phyloP scores from a whole-genome alignment of 2,888 invertebrate species.

The Brachycybe producta region DNA sequence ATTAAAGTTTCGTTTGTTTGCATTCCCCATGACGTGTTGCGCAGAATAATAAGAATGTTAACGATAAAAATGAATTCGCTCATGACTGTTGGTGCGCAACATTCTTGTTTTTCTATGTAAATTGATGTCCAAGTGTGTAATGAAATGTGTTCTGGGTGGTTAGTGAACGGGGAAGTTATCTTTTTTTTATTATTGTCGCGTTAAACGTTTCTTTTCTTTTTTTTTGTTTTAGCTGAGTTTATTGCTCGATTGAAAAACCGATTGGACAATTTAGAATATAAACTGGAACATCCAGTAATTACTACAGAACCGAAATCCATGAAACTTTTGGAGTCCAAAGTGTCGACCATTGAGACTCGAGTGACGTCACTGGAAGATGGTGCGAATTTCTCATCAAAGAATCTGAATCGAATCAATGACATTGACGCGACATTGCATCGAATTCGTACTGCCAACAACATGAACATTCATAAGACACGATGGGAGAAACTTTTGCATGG shows the following conservation, averaged over 20 bases:
- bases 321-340: conserved; percentile 14
- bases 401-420: background rate
- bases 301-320: background rate
- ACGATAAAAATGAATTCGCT: too few relatives aligned
- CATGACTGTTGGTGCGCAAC: too few relatives aligned
- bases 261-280: conserved; percentile 5
- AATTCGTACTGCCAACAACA: conserved; percentile 12
- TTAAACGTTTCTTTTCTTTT: background rate
- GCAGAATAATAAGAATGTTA: too few relatives aligned
- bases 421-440: conserved; percentile 18
- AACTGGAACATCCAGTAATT: background rate
- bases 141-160: too few relatives aligned
- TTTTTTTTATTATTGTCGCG: too few relatives aligned
- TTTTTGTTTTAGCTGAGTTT: conserved; percentile 7
- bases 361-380: conserved; percentile 15
- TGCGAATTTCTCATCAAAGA: background rate
- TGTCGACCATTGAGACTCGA: conserved; percentile 16
- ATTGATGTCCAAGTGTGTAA: too few relatives aligned
- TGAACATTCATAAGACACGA: conserved; percentile 11
- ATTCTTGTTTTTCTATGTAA: too few relatives aligned
- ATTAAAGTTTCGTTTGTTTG: too few relatives aligned
- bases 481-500: conserved; percentile 18
- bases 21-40: too few relatives aligned
- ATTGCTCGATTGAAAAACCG: conserved; percentile 1
- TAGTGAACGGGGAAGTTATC: too few relatives aligned